Percentiles rank a stretch among this genome's conserved stretches.
These are phyloP conservation scores for Sterna hirundo DNA, from an alignment of 2,113 vertebrate genomes.

Conservation along the genomic window DNA sequence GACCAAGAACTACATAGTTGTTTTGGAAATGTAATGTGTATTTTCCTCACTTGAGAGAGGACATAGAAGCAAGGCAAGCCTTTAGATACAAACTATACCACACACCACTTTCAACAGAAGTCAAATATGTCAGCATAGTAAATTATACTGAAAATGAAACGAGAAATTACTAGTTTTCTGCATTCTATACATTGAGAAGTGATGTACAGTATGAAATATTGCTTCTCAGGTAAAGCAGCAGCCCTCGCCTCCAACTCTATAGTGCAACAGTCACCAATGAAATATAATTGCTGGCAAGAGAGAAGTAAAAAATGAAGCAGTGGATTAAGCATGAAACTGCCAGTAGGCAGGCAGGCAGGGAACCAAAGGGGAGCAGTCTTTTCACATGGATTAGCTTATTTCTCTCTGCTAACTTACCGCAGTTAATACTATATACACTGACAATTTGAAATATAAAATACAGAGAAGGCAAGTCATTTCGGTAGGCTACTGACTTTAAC, in stretches of 20 bases:
- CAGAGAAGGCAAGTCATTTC: not conserved
- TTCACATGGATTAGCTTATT: not conserved
- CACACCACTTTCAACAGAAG: conserved; percentile 19
- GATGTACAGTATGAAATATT: conserved; percentile 38
- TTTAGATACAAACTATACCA: not conserved
- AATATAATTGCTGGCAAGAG: conserved; percentile 59
- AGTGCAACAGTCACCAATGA: conserved; percentile 34
- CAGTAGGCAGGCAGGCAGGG: not conserved
- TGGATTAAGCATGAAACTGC: conserved; percentile 23
- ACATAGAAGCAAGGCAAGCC: not conserved
- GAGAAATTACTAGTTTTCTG: conserved; percentile 55
- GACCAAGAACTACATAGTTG: not conserved
- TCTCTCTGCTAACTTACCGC: not conserved
- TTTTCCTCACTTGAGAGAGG: not conserved
- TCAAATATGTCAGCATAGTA: conserved; percentile 27
- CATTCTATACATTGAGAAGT: conserved; percentile 59
- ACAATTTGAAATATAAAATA: not conserved
- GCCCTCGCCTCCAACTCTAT: not conserved
- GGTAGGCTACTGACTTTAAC: not conserved
- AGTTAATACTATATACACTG: not conserved
- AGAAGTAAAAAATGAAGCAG: conserved; percentile 50
- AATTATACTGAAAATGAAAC: conserved; percentile 57
- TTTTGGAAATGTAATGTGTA: not conserved
- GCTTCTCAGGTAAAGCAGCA: conserved; percentile 44
- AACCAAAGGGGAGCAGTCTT: not conserved